phyloP scores from a whole-genome alignment of 2,888 invertebrate genomes.

The Pelosia muscerda region DNA sequence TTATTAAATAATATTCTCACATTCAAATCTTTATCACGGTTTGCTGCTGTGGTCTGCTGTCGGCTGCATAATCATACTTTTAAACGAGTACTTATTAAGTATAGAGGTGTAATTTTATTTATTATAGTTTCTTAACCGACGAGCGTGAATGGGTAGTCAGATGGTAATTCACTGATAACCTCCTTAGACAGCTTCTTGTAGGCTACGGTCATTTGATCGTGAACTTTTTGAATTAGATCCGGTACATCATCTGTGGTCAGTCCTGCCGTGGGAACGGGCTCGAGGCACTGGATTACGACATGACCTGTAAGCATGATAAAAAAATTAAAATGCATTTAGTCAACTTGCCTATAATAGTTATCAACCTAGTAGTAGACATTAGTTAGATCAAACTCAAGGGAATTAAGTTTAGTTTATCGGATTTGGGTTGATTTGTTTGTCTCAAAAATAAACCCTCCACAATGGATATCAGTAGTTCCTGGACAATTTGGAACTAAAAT shows the following conservation, averaged over 20 bases:
- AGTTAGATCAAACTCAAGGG: neutral
- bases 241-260: conserved; percentile 78
- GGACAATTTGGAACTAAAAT: no score
- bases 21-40: no score
- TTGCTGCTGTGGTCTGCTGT: no score
- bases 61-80: no score
- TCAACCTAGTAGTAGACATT: no score
- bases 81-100: neutral
- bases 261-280: conserved; percentile 81
- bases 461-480: no score
- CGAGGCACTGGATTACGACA: conserved; percentile 82
- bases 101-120: neutral
- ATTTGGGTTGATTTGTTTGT: no score
- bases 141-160: conserved; percentile 71
- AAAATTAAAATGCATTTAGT: neutral
- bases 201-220: conserved; percentile 74
- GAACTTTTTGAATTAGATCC: conserved; percentile 74
- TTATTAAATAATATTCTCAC: no score
- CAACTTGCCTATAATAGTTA: no score
- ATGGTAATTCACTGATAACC: conserved; percentile 72
- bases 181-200: conserved; percentile 80
- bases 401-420: no score
- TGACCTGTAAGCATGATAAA: conserved; percentile 73
- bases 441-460: no score
- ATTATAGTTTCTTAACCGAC: conserved; percentile 47